phyloP scores from a whole-genome alignment of 2,888 invertebrate species.

The Lasiommata megera region DNA sequence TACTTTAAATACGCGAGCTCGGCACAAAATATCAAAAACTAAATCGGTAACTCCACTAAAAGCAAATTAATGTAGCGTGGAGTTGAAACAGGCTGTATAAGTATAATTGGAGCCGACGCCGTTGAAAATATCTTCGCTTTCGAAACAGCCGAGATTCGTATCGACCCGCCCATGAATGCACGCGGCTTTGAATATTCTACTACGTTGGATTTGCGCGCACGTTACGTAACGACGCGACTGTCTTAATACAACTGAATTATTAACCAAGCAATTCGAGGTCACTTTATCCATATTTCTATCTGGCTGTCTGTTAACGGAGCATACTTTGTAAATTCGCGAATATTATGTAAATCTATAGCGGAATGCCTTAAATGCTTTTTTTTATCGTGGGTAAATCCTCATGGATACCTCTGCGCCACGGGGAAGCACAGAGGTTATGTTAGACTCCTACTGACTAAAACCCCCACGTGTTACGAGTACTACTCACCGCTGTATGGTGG shows the following conservation, averaged over 20 bases:
- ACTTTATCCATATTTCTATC: too few relatives aligned
- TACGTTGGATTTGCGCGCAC: slow-evolving; percentile 13
- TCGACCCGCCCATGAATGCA: slow-evolving; percentile 31
- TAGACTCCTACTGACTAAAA: too few relatives aligned
- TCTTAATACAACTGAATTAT: neutral
- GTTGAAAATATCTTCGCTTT: slow-evolving; percentile 31
- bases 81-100: slow-evolving; percentile 20
- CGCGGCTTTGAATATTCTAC: slow-evolving; percentile 32
- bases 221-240: slow-evolving; percentile 9
- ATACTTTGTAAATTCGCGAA: too few relatives aligned
- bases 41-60: slow-evolving; percentile 21
- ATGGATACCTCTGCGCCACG: too few relatives aligned
- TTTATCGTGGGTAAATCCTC: too few relatives aligned
- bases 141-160: slow-evolving; percentile 35
- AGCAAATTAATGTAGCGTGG: slow-evolving; percentile 27
- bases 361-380: too few relatives aligned
- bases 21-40: slow-evolving; percentile 9
- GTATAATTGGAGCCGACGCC: slow-evolving; percentile 27
- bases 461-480: too few relatives aligned
- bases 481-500: too few relatives aligned
- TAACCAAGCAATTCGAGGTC: neutral
- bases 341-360: too few relatives aligned
- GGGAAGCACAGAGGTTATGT: too few relatives aligned
- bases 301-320: too few relatives aligned
- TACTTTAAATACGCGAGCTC: slow-evolving; percentile 1